Evolutionary conservation across 2,888 invertebrate genomes (phyloP).

Genomic region (Cryptus viduatorius): DNA sequence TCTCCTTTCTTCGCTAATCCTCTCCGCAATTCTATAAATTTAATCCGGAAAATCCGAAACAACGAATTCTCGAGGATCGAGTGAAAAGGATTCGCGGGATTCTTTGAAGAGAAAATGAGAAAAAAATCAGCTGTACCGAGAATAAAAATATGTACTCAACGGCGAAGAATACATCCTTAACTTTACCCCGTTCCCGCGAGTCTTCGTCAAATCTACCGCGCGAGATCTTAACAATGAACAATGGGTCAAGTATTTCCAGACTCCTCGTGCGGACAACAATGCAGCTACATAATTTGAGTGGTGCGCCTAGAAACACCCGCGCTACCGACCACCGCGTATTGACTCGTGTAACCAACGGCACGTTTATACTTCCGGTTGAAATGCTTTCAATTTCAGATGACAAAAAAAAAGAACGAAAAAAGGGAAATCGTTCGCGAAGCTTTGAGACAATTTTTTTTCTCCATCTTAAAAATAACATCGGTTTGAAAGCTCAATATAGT

Average conservation of each 20-base stretch:
- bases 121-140: background rate
- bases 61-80: background rate
- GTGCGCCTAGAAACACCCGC: constrained; percentile 56
- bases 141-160: background rate
- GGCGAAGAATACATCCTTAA: background rate
- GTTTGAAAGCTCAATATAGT: background rate
- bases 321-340: constrained; percentile 13
- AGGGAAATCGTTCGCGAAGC: no score
- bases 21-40: constrained; percentile 52
- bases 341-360: background rate
- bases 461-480: background rate
- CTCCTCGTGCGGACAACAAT: constrained; percentile 71
- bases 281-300: constrained; percentile 76
- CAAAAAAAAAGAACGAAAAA: no score
- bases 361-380: background rate
- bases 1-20: constrained; percentile 15
- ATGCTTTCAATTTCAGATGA: background rate
- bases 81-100: background rate
- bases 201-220: constrained; percentile 46
- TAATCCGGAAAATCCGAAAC: constrained; percentile 19
- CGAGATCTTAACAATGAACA: constrained; percentile 72
- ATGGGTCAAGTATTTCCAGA: constrained; percentile 74
- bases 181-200: constrained; percentile 12
- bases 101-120: background rate
- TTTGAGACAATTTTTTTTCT: no score